Base-by-base conservation (phyloP, 2,797 vertebrate genomes). In the Crax fasciolata region DNA sequence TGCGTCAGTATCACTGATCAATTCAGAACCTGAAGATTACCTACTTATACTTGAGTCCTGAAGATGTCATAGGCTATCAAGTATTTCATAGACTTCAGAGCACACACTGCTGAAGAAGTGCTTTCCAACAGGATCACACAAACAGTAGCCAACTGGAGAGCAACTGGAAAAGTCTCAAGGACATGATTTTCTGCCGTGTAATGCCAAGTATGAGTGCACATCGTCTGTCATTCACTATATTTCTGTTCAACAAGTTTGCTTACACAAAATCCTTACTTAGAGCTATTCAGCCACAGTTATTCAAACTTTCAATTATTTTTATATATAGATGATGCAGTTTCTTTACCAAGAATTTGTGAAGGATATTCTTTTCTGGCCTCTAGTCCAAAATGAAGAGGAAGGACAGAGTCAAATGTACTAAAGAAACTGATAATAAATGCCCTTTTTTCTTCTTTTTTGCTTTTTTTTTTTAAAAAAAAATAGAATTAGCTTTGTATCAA, bases 31-130 rank as follows among this genome's bases (percentile, higher is more conserved):
- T 55, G 61, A 55, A 49, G 19, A 10, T 49, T 18, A 44, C 2
- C 0, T 52, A 49, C 38, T 84, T 84, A 32, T 44, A 51, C 8
- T 48, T 0, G 0, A 43, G 58, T 72, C 25, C 77, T 19, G 14
- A 21, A 78, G 10, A 61, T 25, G 39, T 11, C 32, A 74, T 3
- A 38, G 20, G 75, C 39, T 59, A 35, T 27, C 28, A 87, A 65
- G 58, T 59, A 68, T 51, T 55, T 46, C 68, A 77, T 0, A 52
- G 59, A 82, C 49, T 66, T 76, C 38, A 83, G 39, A 13, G 25
- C 41, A 71, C 46, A 79, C 9, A 28, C 4, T 67, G 44, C 35
- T 79, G 48, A 87, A 82, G 48, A 87, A 82, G 52, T 3, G n/a
- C 57, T 84, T 63, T 79, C 39, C 20, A 66, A 46, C 84, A 84